phyloP scores from a whole-genome alignment of 2,113 vertebrate species.

The Corapipo altera region DNA sequence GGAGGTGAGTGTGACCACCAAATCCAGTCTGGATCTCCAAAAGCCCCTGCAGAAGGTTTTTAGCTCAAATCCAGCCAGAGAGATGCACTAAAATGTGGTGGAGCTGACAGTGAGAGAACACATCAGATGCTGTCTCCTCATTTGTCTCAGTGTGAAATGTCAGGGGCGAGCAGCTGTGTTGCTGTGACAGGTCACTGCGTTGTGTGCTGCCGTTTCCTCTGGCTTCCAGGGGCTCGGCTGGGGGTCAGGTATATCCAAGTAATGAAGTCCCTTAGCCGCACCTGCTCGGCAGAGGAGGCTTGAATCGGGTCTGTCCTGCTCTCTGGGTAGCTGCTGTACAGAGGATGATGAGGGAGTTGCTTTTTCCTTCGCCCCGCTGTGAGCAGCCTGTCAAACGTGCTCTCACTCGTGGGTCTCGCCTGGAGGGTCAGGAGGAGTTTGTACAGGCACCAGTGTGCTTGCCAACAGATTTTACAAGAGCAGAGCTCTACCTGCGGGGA shows the following conservation, averaged over 20 bases:
- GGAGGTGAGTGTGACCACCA: neutral
- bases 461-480: neutral
- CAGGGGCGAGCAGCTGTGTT: neutral
- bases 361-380: too few species aligned
- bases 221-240: neutral
- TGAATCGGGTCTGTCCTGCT: neutral
- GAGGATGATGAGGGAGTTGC: neutral
- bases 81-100: neutral
- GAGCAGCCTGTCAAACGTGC: neutral
- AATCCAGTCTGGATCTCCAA: neutral
- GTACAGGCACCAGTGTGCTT: fast-evolving
- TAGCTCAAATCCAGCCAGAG: neutral
- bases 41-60: neutral
- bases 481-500: neutral
- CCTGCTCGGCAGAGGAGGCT: neutral
- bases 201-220: fast-evolving
- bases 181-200: neutral
- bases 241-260: neutral
- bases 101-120: neutral
- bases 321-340: neutral
- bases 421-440: neutral
- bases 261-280: fast-evolving
- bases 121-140: neutral
- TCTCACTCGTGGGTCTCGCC: fast-evolving
- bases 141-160: fast-evolving